Evolutionary conservation across 2,113 vertebrate species (phyloP), one percentile per base, ranked within the genome.

Genomic region (Gila orcuttii): DNA sequence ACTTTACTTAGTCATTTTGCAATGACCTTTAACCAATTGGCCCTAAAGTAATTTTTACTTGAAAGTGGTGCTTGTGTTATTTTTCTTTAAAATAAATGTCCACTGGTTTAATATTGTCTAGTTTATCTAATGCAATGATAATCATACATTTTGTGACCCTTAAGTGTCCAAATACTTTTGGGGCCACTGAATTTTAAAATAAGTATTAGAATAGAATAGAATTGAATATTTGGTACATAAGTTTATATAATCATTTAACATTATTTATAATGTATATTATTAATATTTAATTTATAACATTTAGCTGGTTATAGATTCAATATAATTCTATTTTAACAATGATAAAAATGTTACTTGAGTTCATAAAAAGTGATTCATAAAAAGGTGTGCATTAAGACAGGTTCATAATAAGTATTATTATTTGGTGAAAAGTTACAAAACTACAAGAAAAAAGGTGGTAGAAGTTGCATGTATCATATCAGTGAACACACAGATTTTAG

Each of bases 381-480:
- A 74, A 74, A 45, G 66, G 2, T 69, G 33, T 69, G 17, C 66
- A 69, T 69, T 36, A 17, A 17, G 9, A n/a, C 0, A 71, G 33
- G 68, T 71, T 39, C 33, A 71, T 71, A 42, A 42, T 42, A 71
- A 23, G 3, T 23, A 23, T 12, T n/a, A 42, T n/a, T 75, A 47
- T 75, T 75, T 75, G 42, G 12, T 88, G 66, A 90, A 90, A 85
- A 87, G 33, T 86, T 25, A 79, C 15, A 90, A 86, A 87, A 28
- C 85, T 31, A 79, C 15, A 73, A 81, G 62, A 55, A 28, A 23
- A 55, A 55, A 62, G 17, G 36, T n/a, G 28, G 23, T 25, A 8
- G 21, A 75, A 21, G 19, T 68, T 69, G 31, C 2, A 1, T 36
- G 66, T 50, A 82, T 19, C 11, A 73, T 42, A 39, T 55, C 23